phyloP scores from a whole-genome alignment of 2,888 invertebrate species.

The Torymus aiolomorphi region DNA sequence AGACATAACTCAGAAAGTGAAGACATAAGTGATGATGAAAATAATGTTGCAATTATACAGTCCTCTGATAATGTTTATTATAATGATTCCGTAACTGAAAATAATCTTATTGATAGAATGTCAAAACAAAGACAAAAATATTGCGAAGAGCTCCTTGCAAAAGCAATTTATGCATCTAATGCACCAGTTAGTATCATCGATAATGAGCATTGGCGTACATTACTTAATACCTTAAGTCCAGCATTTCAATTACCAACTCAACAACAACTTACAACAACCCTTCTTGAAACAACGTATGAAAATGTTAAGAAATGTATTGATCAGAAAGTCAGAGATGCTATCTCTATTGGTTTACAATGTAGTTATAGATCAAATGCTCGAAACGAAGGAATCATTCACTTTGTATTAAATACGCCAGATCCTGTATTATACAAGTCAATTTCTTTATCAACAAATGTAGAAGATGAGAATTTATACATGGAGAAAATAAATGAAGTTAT shows the following conservation, averaged over 20 bases:
- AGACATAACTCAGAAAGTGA: slow-evolving; percentile 50
- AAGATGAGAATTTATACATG: slow-evolving; percentile 61
- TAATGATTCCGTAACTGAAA: slow-evolving; percentile 46
- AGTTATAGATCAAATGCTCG: slow-evolving; percentile 57
- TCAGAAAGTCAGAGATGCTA: slow-evolving; percentile 55
- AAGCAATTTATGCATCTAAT: slow-evolving; percentile 59
- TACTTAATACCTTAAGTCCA: slow-evolving; percentile 57
- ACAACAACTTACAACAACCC: slow-evolving; percentile 49
- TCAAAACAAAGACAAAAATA: slow-evolving; percentile 57
- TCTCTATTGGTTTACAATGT: slow-evolving; percentile 59
- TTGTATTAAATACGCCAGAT: slow-evolving; percentile 63
- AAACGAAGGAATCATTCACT: slow-evolving; percentile 63
- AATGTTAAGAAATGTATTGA: slow-evolving; percentile 57
- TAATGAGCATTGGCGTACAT: slow-evolving; percentile 58
- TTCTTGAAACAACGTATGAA: slow-evolving; percentile 56
- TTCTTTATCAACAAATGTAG: slow-evolving; percentile 57
- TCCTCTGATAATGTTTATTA: slow-evolving; percentile 39
- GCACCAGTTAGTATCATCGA: slow-evolving; percentile 58
- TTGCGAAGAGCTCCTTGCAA: slow-evolving; percentile 59
- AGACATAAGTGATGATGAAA: slow-evolving; percentile 46
- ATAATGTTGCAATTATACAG: slow-evolving; percentile 40
- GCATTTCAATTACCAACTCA: slow-evolving; percentile 58
- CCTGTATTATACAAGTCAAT: slow-evolving; percentile 62
- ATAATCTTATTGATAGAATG: slow-evolving; percentile 57
- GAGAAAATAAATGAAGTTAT: slow-evolving; percentile 58